Base-by-base conservation (phyloP, 2,888 invertebrate genomes). In the Aphidius colemani region DNA sequence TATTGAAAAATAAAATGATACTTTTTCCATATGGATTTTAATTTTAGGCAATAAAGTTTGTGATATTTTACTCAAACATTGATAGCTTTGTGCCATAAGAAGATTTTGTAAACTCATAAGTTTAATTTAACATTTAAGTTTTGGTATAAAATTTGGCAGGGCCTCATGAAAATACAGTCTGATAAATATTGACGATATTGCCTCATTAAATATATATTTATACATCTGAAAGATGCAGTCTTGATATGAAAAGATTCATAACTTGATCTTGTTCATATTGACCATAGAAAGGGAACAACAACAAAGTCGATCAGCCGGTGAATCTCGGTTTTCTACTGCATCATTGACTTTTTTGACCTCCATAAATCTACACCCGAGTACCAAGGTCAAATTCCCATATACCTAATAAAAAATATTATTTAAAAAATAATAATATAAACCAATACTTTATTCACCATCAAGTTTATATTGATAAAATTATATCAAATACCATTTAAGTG, bases 331-430 rank as follows among this genome's bases (percentile, higher is more conserved):
- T n/a, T 18, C 41, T 11, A 43, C 44, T 18, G 45, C 7, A 56
- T 69, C 67, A 69, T 69, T 69, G 69, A 67, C 69, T 70, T 67
- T 39, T 65, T 70, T 67, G 68, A 67, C 67, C 65, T 64, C 67
- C 53, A 64, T 66, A 64, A 57, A 69, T 67, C 66, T 30, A 30
- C 67, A 69, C 67, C 67, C 66, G 66, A 65, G 64, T 63, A 67
- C 60, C 57, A 65, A 65, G 66, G 64, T 63, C 63, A 63, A 59
- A 63, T 66, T 66, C 66, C 65, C 55, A 59, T 43, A 59, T 43
- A 48, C 39, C 56, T 61, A 64, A 59, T 57, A 57, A 57, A 57
- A 18, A 10, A 56, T 44, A 43, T 13, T 11, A 48, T 7, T 48
- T 13, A 13, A 7, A 7, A 48, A 30, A 30, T 30, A 30, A 30